Percentiles rank a stretch among this genome's conserved stretches.
Conservation (phyloP, 2,113 vertebrate genomes). For the Sturnira hondurensis region DNA sequence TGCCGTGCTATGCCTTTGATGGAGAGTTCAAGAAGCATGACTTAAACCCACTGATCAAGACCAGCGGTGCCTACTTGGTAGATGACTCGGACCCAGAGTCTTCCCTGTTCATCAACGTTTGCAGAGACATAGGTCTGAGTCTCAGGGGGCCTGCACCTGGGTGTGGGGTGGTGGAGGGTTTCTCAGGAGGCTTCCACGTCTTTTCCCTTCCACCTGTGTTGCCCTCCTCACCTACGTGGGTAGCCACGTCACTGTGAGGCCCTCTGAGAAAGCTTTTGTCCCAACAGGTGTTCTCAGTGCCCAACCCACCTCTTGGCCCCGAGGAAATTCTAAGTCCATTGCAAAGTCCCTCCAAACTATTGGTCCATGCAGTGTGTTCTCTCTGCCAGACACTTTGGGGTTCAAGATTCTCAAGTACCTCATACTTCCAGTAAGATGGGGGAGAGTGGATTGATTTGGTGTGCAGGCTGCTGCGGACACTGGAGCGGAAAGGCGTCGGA, state of each 20-base stretch:
- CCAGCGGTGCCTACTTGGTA: slow-evolving; percentile 88
- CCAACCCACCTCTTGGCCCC: fast-evolving
- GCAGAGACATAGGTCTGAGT: slow-evolving; percentile 90
- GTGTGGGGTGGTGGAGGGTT: background rate
- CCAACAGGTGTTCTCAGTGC: background rate
- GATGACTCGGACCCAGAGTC: slow-evolving; percentile 89
- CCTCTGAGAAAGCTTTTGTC: background rate
- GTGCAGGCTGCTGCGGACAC: background rate
- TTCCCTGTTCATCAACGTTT: slow-evolving; percentile 94
- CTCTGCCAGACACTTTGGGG: background rate
- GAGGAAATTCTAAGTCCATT: background rate
- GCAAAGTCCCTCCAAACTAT: fast-evolving
- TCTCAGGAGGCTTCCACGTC: fast-evolving
- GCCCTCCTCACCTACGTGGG: background rate
- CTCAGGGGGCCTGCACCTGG: background rate
- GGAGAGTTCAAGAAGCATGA: slow-evolving; percentile 89
- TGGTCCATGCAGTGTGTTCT: background rate
- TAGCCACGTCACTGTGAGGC: fast-evolving
- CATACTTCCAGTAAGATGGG: background rate
- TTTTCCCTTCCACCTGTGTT: fast-evolving
- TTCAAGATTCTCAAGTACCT: background rate
- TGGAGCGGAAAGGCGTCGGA: background rate
- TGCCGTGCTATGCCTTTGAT: slow-evolving; percentile 93
- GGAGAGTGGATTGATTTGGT: background rate
- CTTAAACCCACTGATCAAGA: slow-evolving; percentile 91